A percentile compares a stretch with the other conserved stretches of the same genome.
Evolutionary conservation across 2,797 vertebrate genomes (phyloP).

Genomic region (Sternarchorhynchus goeldii): DNA sequence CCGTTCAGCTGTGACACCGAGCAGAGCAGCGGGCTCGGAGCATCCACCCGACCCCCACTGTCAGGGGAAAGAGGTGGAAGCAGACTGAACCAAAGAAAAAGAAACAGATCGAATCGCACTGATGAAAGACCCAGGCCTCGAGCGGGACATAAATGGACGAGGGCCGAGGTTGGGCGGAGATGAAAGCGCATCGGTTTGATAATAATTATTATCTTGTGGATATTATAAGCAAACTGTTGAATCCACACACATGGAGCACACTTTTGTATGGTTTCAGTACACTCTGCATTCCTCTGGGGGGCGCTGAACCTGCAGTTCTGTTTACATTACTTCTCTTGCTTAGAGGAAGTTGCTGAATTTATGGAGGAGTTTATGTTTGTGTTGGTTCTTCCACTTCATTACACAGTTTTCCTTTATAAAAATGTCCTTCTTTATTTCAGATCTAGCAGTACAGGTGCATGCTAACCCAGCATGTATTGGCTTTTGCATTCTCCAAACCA

Average conservation of each 20-base stretch:
- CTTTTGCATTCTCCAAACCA: not conserved
- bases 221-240: constrained; percentile 49
- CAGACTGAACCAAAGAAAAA: constrained; percentile 33
- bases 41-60: not conserved
- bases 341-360: constrained; percentile 2
- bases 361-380: constrained; percentile 7
- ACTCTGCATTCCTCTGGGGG: not conserved
- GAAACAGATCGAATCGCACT: constrained; percentile 55
- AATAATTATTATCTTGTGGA: constrained; percentile 49
- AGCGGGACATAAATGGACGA: constrained; percentile 54
- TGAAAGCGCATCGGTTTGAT: constrained; percentile 57
- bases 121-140: constrained; percentile 58
- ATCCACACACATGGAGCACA: constrained; percentile 11
- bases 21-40: not conserved
- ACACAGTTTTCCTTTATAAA: not conserved
- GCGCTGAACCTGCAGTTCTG: constrained; percentile 19
- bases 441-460: not conserved
- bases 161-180: constrained; percentile 50
- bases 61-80: constrained; percentile 35
- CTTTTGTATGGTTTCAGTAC: constrained; percentile 1
- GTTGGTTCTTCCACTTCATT: constrained; percentile 13
- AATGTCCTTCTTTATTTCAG: not conserved
- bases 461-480: not conserved
- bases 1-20: not conserved
- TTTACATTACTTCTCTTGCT: constrained; percentile 11